Evolutionary conservation across 2,113 vertebrate species (phyloP), one percentile per base, ranked within the genome.

Genomic region (Ptilorrhoa leucosticta): DNA sequence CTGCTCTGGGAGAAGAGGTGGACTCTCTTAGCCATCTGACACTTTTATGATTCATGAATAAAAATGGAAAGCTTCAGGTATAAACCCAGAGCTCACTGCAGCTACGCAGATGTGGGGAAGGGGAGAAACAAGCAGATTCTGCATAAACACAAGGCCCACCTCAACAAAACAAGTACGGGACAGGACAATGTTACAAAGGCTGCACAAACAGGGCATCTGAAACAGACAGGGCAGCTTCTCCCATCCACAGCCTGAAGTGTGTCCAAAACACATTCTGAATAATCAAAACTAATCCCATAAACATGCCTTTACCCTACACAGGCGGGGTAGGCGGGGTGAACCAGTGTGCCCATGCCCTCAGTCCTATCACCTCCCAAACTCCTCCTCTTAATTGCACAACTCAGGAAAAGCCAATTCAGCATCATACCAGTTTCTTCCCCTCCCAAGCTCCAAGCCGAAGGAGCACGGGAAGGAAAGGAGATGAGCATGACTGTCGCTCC

Each of bases 401-500:
- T 57, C 15, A 27, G 35, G 30, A 89, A 44, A 75, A 81, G 80
- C 60, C 80, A 63, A 54, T 40, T 58, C 76, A 89, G 89, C 83
- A 71, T 6, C 60, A 2, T 4, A 47, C 35, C 65, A 39, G 42
- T 3, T 47, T 35, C 76, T 81, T 91, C 72, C 81, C 76, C 64
- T 90, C 86, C 95, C 89, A 81, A 81, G n/a, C 71, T 89, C 47
- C 0, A 2, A 90, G 83, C 68, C 79, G 58, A 24, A 88, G 75
- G 30, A 89, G 72, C 33, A 18, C 0, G 5, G 18, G 64, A 33
- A 81, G 68, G 71, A 7, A 7, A 37, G 71, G 60, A 56, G 64
- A 44, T 0, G 28, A 77, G 53, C 7, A 0, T 1, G 22, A 35
- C 53, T 9, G 2, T 4, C 0, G 1, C 79, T 69, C 42, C 79